Base-by-base conservation (phyloP, 2,113 vertebrate species). In the Pagrus major region DNA sequence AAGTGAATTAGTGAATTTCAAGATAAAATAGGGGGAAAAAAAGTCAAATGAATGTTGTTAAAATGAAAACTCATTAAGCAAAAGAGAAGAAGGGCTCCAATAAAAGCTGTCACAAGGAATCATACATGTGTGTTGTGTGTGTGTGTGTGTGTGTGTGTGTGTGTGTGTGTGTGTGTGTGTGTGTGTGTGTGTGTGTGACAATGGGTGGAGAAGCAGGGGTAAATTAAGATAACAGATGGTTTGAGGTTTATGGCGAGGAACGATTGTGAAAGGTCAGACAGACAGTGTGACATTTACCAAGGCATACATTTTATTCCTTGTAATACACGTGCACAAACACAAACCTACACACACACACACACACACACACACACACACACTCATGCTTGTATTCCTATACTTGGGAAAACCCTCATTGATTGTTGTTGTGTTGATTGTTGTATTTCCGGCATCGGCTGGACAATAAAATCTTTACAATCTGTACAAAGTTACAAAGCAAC, bases 221-320 rank as follows among this genome's bases (percentile, higher is more conserved):
- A 63, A 82, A 90, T 88, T 76, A 88, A 84, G 88, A 68, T 78
- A 71, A 85, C 86, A 85, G 89, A 77, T 81, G 85, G 78, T 76
- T 86, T 55, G 52, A 70, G 60, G 66, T 80, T 78, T 81, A 84
- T 73, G 66, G 78, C 51, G 14, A 78, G 72, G 79, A 84, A 84
- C 84, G 35, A 88, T 85, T 84, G 55, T 35, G 37, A 91, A 90
- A 91, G 90, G 88, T 90, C 88, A 91, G 59, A 81, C n/a, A 73
- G 76, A 76, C 55, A 69, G 37, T 58, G 52, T 91, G 90, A 90
- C 91, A 90, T 92, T 91, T 91, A 84, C 70, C 20, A 6, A 78
- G 55, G 54, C 77, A 73, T 72, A 55, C 80, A 65, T 85, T 39
- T 67, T 78, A 84, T 82, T 78, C 65, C 41, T 25, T 25, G 67